Percentiles rank a stretch among this genome's conserved stretches.
Evolutionary conservation across 1,140 invertebrate genomes (phyloP).

Genomic region (Hormaphis cornu): DNA sequence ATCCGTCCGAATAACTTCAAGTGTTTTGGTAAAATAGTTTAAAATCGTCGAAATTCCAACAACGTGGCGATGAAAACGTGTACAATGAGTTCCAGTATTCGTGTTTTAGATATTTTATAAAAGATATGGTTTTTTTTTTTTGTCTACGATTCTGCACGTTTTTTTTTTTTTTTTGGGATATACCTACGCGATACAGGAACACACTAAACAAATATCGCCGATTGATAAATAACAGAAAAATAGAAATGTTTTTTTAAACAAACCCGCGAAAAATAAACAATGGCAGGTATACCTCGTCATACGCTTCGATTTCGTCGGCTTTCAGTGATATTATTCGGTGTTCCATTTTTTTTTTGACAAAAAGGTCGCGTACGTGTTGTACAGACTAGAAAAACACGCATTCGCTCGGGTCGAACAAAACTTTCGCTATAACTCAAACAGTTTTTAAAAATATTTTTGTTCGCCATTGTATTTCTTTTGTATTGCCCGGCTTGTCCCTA

Average conservation of each 20-base stretch:
- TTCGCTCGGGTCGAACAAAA: neutral
- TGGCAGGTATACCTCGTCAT: constrained; percentile 4
- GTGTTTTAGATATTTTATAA: no score
- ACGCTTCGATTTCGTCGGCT: neutral
- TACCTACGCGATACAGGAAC: no score
- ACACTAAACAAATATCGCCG: no score
- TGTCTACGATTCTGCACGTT: no score
- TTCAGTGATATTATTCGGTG: neutral
- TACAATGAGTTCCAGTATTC: no score
- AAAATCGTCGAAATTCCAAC: no score
- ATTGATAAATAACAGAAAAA: neutral
- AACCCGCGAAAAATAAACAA: no score
- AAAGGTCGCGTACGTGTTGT: neutral
- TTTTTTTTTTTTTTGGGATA: no score
- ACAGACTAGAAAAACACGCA: neutral
- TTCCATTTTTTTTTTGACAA: neutral
- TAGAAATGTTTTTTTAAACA: neutral
- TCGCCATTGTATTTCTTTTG: neutral
- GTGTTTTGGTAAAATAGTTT: no score
- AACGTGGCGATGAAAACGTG: no score
- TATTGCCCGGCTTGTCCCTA: neutral
- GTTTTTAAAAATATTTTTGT: neutral
- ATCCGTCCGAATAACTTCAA: no score
- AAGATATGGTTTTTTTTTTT: no score
- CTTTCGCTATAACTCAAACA: neutral